Percentiles rank a stretch among this genome's conserved stretches.
phyloP scores from a whole-genome alignment of 2,113 vertebrate species.

The Dipodomys spectabilis region DNA sequence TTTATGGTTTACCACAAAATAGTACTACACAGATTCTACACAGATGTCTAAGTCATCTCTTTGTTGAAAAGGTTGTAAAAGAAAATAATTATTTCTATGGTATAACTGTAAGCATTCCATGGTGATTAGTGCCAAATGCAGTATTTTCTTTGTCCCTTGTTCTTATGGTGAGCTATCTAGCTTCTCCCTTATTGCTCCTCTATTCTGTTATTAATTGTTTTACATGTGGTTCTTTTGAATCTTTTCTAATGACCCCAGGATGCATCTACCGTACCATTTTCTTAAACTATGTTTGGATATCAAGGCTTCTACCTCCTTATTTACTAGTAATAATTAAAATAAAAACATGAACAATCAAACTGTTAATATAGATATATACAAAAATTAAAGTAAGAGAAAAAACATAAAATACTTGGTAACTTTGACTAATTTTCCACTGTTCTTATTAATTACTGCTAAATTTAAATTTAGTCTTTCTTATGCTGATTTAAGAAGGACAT shows the following conservation, averaged over 20 bases:
- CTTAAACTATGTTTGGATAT: background rate
- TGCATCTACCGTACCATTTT: background rate
- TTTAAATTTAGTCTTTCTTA: slow-evolving; percentile 49
- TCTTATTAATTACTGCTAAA: slow-evolving; percentile 54
- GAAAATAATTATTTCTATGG: background rate
- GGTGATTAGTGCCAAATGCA: background rate
- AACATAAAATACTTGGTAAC: slow-evolving; percentile 13
- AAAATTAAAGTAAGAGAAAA: slow-evolving; percentile 36
- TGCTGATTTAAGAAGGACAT: slow-evolving; percentile 40
- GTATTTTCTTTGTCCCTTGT: background rate
- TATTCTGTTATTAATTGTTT: background rate
- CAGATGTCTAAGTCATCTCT: background rate
- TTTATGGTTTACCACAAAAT: background rate
- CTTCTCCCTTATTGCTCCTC: background rate
- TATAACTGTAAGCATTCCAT: background rate
- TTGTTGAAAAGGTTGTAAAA: background rate
- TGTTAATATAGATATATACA: background rate
- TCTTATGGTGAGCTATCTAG: background rate
- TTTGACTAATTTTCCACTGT: slow-evolving; percentile 39
- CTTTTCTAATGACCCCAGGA: background rate
- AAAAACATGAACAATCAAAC: background rate
- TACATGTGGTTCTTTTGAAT: background rate
- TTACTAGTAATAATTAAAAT: background rate
- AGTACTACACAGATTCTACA: background rate
- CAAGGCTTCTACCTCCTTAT: background rate